Conservation (phyloP, 1,140 invertebrate genomes). For the Nasonia vitripennis region DNA sequence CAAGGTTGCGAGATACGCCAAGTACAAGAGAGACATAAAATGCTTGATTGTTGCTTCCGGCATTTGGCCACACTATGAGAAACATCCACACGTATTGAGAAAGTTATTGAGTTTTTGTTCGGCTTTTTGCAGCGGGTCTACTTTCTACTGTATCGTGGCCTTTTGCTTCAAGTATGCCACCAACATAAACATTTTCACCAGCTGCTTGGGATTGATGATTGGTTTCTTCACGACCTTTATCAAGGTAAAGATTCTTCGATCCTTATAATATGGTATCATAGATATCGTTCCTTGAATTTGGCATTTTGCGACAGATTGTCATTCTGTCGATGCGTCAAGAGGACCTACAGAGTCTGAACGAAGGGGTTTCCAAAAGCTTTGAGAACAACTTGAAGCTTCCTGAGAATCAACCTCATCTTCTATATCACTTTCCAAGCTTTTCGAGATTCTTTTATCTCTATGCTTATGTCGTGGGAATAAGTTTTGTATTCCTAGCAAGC, state of each 20-base stretch:
- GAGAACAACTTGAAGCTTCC: slow-evolving; percentile 22
- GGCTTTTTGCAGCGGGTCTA: not conserved
- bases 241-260: slow-evolving; percentile 51
- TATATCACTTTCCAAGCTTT: not conserved
- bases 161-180: slow-evolving; percentile 50
- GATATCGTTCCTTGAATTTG: not conserved
- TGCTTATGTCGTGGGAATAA: not conserved
- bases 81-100: not conserved
- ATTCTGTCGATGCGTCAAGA: not conserved
- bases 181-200: slow-evolving; percentile 54
- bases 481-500: not conserved
- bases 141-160: slow-evolving; percentile 16
- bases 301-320: not conserved
- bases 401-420: not conserved
- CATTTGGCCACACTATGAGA: slow-evolving; percentile 17
- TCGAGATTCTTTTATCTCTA: slow-evolving; percentile 17
- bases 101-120: not conserved
- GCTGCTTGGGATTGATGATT: slow-evolving; percentile 51
- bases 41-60: not conserved
- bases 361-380: slow-evolving; percentile 7
- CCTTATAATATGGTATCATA: not conserved
- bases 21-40: not conserved
- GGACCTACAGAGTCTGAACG: not conserved
- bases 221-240: slow-evolving; percentile 50
- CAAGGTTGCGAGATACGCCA: not conserved